Evolutionary conservation across 2,113 vertebrate species (phyloP).

Genomic region (Loxodonta africana): DNA sequence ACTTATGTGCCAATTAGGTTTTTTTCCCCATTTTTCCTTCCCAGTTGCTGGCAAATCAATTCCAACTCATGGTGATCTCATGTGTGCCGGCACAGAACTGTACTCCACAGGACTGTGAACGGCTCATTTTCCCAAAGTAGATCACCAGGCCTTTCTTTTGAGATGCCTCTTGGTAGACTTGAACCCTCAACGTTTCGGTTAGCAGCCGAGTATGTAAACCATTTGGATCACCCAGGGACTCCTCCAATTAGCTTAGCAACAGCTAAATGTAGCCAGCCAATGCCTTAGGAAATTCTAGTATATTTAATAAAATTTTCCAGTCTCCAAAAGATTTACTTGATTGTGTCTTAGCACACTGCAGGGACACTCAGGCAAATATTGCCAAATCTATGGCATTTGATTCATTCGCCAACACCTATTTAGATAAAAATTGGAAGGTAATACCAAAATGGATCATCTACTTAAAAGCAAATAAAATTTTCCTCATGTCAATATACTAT

Average conservation of each 20-base stretch:
- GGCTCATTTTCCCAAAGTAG: neutral
- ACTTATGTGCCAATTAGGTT: constrained; percentile 4
- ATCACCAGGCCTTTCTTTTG: neutral
- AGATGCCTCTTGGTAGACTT: neutral
- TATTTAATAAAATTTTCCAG: neutral
- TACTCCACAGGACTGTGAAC: neutral
- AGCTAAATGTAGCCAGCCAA: constrained; percentile 6
- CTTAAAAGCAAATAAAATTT: constrained; percentile 32
- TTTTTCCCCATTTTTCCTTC: neutral
- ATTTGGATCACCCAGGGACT: neutral
- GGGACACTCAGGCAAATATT: constrained; percentile 15
- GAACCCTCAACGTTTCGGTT: no score
- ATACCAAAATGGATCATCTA: neutral
- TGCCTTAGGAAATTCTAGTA: neutral
- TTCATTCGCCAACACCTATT: neutral
- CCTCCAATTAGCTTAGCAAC: neutral
- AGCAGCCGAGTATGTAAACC: neutral
- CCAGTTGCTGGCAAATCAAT: neutral
- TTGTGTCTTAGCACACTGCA: neutral
- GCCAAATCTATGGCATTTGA: neutral
- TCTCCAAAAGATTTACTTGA: constrained; percentile 36
- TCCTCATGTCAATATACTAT: neutral
- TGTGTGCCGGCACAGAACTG: neutral
- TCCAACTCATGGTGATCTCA: neutral
- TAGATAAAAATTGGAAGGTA: constrained; percentile 61